Evolutionary conservation across 1,140 invertebrate genomes (phyloP), one percentile per base, ranked within the genome.

Genomic region (Patella vulgata): DNA sequence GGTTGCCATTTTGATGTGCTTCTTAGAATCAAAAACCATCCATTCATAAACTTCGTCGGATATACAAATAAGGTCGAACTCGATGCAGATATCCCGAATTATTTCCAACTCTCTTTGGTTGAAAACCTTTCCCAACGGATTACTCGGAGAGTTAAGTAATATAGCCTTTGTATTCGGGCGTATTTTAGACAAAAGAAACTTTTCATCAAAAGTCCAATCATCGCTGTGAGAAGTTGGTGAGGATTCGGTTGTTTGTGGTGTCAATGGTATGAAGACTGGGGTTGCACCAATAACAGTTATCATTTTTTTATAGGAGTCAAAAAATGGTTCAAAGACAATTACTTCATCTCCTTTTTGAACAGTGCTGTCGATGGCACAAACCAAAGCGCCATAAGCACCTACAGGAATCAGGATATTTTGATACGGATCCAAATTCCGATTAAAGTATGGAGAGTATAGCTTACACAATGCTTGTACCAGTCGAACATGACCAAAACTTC

Each of bases 41-140:
- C 95, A 98, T 85, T 99, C 96, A 73, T 99, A 99, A 0, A 99
- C 97, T 85, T 99, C 97, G 85, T 99, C 97, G 2, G 93, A 91
- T n/a, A 99, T 85, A 55, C 94, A 95, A 4, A 98, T 82, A 3
- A 93, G 90, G 82, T 99, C 91, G 88, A 94, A 91, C 79, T 98
- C 95, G 73, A 92, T 93, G 75, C 95, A 97, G 33, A 99, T 85
- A 78, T 86, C 83, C 1, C 92, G 95, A 73, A 99, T 95, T 44
- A 90, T 83, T 65, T 92, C 85, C 51, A 90, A 69, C 67, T 90
- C 89, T 21, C 82, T 74, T 36, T 68, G 61, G 1, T 71, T 78
- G 67, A 85, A 89, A 5, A 88, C 77, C 80, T 88, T 97, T 50
- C 94, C 95, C 1, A 95, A 76, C 0, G 95, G 95, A 87, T 97